These are phyloP conservation scores for Tachuris rubrigastra DNA, from an alignment of 2,113 vertebrate genomes.

Conservation along the genomic window DNA sequence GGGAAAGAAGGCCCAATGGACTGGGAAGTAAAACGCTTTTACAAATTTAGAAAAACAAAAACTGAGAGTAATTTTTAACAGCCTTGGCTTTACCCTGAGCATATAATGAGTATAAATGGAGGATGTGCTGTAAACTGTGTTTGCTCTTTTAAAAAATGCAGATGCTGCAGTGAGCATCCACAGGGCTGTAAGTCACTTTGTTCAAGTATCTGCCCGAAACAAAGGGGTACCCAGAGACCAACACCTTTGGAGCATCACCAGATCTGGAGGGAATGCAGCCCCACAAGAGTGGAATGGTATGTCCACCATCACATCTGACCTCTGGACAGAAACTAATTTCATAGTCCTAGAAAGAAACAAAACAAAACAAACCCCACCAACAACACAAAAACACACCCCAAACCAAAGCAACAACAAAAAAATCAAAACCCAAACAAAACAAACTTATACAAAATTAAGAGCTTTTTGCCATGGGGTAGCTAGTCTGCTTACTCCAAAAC, in stretches of 20 bases:
- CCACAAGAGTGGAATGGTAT: not conserved
- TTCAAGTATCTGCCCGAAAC: not conserved
- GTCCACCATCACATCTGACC: not conserved
- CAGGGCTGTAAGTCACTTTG: not conserved
- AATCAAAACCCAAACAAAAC: fast-evolving
- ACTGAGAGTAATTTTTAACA: not conserved
- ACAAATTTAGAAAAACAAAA: not conserved
- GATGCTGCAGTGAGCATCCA: not conserved
- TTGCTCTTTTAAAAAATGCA: not conserved
- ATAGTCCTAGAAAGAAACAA: not conserved
- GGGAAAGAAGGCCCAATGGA: not conserved
- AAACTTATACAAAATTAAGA: not conserved
- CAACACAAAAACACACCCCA: too few species aligned
- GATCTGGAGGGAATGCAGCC: not conserved
- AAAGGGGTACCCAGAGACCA: not conserved
- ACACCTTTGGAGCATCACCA: not conserved
- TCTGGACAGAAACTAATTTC: not conserved
- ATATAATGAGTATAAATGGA: not conserved
- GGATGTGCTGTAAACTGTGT: not conserved
- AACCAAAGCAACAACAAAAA: not conserved
- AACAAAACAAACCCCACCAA: too few species aligned
- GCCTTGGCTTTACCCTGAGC: not conserved
- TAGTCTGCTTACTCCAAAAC: not conserved
- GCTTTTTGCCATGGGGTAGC: fast-evolving
- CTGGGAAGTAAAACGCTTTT: not conserved